Base-by-base conservation (phyloP, 1,140 invertebrate species). In the Dufourea novaeangliae region DNA sequence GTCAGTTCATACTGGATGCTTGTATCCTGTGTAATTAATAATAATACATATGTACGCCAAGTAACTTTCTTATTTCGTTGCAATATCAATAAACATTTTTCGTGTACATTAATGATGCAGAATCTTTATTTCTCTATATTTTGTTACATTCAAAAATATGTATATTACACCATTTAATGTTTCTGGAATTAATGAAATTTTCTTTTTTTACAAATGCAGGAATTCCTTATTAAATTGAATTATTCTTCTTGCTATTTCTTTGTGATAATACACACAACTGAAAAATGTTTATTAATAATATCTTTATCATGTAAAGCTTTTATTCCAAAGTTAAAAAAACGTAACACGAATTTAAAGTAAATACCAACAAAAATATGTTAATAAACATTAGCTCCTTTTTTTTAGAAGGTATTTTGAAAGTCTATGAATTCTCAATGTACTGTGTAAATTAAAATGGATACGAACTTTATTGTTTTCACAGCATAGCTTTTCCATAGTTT, bases 211-310 rank as follows among this genome's bases (percentile, higher is more conserved):
- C 25, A 73, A 63, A 44, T 64, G 14, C 32, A 64, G 61, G 39
- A 71, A 57, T 78, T 50, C 52, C 76, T 46, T 78, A 59, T 59
- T 64, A 59, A 50, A 79, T 22, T 56, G 11, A 57, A 34, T 44
- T 46, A 79, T 39, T 57, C 32, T 74, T 74, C 71, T 74, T 67
- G 27, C 5, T 22, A 77, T 70, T 77, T 77, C 39, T 72, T 73
- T 74, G 29, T 25, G 64, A 63, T 80, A 80, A 29, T 78, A 85
- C 20, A 71, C 54, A 78, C 34, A 80, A 85, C 74, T 83, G 74
- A 84, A 82, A 82, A 79, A 82, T 81, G 75, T 84, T 81, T 76
- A 80, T 76, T 29, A 76, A 71, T 39, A 62, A 74, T 22, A 57
- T 22, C 4, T 56, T 64, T 54, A 14, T 4, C 29, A 20, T 0